These are phyloP conservation scores for Pocillopora damicornis DNA, from an alignment of 64 coral and sea anemone genomes.

Conservation along the genomic window DNA sequence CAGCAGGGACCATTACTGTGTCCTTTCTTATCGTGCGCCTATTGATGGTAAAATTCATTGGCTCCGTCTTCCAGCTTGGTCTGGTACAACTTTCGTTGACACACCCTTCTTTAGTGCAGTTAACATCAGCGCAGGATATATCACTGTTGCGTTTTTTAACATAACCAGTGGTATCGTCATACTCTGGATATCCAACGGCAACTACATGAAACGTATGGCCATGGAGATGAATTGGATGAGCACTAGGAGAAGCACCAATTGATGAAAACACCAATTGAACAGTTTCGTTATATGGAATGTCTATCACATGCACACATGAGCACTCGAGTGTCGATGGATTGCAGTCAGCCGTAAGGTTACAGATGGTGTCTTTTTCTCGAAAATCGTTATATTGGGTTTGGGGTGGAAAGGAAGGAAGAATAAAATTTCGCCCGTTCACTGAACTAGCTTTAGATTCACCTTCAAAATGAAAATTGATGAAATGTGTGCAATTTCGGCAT, in stretches of 20 bases:
- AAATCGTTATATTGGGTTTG: conserved; percentile 30
- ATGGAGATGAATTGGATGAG: conserved; percentile 64
- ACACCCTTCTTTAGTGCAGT: background rate
- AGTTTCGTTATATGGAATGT: conserved; percentile 41
- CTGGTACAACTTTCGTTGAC: background rate
- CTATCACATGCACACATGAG: conserved; percentile 54
- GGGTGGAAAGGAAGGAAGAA: conserved; percentile 33
- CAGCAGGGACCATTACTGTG: conserved; percentile 57
- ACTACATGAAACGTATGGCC: conserved; percentile 56
- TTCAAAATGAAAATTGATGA: conserved; percentile 64
- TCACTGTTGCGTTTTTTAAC: conserved; percentile 30
- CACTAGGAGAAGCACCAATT: background rate
- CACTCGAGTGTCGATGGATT: conserved; percentile 31
- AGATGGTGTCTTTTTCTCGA: background rate
- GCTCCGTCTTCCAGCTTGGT: conserved; percentile 28
- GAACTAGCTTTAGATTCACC: conserved; percentile 15
- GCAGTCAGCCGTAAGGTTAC: conserved; percentile 2
- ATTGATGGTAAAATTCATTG: conserved; percentile 40
- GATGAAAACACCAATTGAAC: conserved; percentile 62
- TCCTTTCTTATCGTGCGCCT: conserved; percentile 49
- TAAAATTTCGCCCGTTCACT: conserved; percentile 55
- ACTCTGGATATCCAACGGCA: conserved; percentile 48
- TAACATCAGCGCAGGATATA: conserved; percentile 41
- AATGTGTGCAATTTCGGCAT: conserved; percentile 9
- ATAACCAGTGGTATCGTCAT: conserved; percentile 32